Evolutionary conservation across 2,888 invertebrate species (phyloP).

Genomic region (Tetheella fluctuosa): DNA sequence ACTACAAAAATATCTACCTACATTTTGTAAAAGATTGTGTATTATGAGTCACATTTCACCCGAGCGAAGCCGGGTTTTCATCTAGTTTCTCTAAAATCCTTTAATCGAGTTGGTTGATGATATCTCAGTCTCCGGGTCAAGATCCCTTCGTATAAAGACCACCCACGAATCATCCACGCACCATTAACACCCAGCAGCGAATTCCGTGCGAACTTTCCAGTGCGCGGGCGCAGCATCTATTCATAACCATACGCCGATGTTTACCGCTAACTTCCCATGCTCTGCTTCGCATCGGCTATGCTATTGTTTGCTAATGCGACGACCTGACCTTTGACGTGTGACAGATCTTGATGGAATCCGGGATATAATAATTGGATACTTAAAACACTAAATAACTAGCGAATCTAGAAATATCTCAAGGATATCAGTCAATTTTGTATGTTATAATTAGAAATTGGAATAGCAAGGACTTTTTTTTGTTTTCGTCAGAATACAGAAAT

Average conservation of each 20-base stretch:
- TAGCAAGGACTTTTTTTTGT: no score
- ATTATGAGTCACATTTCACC: no score
- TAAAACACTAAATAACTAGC: background rate
- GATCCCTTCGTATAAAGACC: constrained; percentile 24
- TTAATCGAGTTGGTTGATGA: no score
- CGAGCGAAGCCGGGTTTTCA: no score
- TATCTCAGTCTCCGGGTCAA: background rate
- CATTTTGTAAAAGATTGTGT: no score
- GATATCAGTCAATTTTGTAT: background rate
- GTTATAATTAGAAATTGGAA: no score
- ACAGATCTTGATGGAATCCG: constrained; percentile 51
- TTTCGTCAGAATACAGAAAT: no score
- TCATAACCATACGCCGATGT: constrained; percentile 33
- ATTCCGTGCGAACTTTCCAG: constrained; percentile 51
- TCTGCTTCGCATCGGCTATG: constrained; percentile 63
- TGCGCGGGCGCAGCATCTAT: constrained; percentile 31
- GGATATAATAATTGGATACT: constrained; percentile 12
- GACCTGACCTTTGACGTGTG: constrained; percentile 66
- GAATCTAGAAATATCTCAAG: no score
- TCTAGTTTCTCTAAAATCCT: no score
- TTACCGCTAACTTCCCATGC: constrained; percentile 72
- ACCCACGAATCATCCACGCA: constrained; percentile 24
- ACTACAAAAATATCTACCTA: no score
- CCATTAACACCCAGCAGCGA: constrained; percentile 30
- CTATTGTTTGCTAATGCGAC: constrained; percentile 65